Percentiles rank a stretch among this genome's conserved stretches.
Evolutionary conservation across 2,797 vertebrate genomes (phyloP).

Genomic region (Notoglanidium macrostoma): DNA sequence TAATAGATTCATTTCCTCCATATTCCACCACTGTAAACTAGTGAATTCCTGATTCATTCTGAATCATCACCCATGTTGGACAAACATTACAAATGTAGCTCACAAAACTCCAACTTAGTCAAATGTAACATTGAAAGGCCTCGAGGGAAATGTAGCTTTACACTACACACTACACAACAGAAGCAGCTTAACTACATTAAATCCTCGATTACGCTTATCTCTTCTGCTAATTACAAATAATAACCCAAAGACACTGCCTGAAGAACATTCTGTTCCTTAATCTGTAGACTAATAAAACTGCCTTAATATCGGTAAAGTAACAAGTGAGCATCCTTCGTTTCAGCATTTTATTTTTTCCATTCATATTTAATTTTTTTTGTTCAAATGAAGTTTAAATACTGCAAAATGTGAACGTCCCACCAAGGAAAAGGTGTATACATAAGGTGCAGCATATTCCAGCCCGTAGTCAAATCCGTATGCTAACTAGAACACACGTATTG

Average conservation of each 20-base stretch:
- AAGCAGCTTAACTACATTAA: constrained; percentile 27
- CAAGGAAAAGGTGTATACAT: background rate
- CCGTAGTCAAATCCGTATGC: background rate
- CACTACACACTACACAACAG: constrained; percentile 3
- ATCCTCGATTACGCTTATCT: constrained; percentile 31
- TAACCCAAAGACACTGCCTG: constrained; percentile 1
- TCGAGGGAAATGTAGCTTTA: constrained; percentile 13
- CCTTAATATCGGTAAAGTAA: background rate
- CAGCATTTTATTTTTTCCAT: background rate
- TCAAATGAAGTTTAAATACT: background rate
- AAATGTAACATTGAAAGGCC: constrained; percentile 13
- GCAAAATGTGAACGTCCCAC: background rate
- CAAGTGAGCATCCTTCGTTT: background rate
- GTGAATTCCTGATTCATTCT: background rate
- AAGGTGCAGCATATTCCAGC: background rate
- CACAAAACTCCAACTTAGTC: background rate
- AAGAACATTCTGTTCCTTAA: constrained; percentile 13
- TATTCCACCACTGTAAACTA: background rate
- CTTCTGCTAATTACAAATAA: constrained; percentile 24
- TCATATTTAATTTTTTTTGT: background rate
- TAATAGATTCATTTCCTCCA: background rate
- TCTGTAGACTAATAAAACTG: background rate
- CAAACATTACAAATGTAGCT: constrained; percentile 1
- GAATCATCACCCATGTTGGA: background rate
- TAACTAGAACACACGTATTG: background rate